Evolutionary conservation across 2,888 invertebrate genomes (phyloP), one percentile per base, ranked within the genome.

Genomic region (Smittia sp.): DNA sequence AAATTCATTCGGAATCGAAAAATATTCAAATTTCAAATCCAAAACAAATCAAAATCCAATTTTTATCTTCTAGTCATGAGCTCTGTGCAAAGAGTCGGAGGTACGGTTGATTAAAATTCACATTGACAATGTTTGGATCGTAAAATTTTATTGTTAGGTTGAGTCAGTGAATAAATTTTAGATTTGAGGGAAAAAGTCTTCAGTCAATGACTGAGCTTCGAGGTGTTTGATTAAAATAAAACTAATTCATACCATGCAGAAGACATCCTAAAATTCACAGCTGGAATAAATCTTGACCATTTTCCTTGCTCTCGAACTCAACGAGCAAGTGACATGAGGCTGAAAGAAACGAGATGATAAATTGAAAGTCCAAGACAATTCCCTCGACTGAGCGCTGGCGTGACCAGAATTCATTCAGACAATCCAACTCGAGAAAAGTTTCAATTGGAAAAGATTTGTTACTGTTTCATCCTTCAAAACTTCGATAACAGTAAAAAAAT

Each of bases 321-420:
- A 46, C n/a, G 15, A 46, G 46, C 2, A 46, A 46, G 46, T 46
- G 46, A 46, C 46, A 46, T 13, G 46, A n/a, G n/a, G n/a, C n/a
- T n/a, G n/a, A 32, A 46, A 46, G 46, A 46, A 38, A 38, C 11
- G 38, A 38, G 11, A 46, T 46, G 46, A 46, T 46, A 46, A 46
- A 46, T 46, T 46, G 46, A 11, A 46, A 46, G 46, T 46, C 46
- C 46, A 15, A 46, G 46, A 46, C 46, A 46, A 46, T 46, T 46
- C 46, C 46, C 46, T n/a, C 11, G 46, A 3, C n/a, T 11, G 15
- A 32, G 9, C 32, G 3, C 15, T 46, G 2, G 11, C 46, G 46
- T 46, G 46, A 46, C 46, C 46, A 46, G 46, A 11, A 46, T 46
- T 46, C n/a, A 7, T n/a, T 46, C 2, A 46, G 11, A 46, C 11